Evolutionary conservation across 2,797 vertebrate genomes (phyloP).

Genomic region (Cyclura pinguis): DNA sequence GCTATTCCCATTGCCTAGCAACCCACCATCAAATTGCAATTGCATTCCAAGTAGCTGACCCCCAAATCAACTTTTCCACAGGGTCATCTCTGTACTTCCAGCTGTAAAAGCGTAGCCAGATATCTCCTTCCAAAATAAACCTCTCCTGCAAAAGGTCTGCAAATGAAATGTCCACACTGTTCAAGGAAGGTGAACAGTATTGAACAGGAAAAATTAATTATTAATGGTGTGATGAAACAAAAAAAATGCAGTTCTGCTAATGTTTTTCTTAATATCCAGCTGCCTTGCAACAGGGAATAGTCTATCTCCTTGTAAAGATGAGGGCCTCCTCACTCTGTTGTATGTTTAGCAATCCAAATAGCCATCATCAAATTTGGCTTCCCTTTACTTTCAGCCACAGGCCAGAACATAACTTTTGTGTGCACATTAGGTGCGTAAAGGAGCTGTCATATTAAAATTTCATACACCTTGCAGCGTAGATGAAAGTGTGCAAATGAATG

Average conservation of each 20-base stretch:
- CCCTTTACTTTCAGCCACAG: background rate
- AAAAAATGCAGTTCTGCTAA: background rate
- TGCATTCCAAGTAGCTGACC: no score
- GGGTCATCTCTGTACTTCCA: no score
- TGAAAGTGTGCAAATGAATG: conserved; percentile 17
- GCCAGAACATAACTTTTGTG: background rate
- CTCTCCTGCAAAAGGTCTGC: no score
- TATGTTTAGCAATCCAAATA: conserved; percentile 28
- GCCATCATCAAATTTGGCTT: conserved; percentile 19
- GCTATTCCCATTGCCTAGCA: no score
- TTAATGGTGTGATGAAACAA: background rate
- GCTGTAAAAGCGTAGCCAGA: no score
- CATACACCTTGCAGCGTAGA: background rate
- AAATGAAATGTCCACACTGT: background rate
- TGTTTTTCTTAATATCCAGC: background rate
- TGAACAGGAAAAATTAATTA: no score
- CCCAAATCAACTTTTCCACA: no score
- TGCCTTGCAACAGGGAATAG: background rate
- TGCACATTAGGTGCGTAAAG: background rate
- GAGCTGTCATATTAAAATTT: conserved; percentile 30
- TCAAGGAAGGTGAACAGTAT: background rate
- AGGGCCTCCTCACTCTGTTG: background rate
- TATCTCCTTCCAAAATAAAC: no score
- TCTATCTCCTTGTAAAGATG: background rate
- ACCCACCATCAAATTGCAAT: no score